Evolutionary conservation across 1,140 invertebrate genomes (phyloP), one percentile per base, ranked within the genome.

Genomic region (Lordiphosa mommai): DNA sequence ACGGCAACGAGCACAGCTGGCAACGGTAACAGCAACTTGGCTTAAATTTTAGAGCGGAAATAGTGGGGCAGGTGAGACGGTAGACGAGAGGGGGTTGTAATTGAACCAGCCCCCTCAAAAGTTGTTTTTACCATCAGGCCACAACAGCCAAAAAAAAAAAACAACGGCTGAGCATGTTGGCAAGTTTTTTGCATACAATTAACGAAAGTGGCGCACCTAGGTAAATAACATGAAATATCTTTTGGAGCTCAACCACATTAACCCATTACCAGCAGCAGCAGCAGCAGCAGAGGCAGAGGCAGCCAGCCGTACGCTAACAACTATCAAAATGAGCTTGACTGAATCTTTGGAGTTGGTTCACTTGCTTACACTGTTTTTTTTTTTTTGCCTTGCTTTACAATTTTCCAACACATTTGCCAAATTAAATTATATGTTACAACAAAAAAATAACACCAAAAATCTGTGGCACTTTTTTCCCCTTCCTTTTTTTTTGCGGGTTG

Each of bases 161-260:
- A 58, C 9, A 33, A 20, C 10, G 40, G n/a, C 40, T 40, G 51
- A 43, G 66, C 57, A 58, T 70, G 77, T 76, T 74, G 70, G 77
- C 77, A 84, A 74, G 61, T 82, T 82, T 84, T 84, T 84, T 82
- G 76, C 76, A 82, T 82, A 82, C 76, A 82, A 82, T 82, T 82
- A 82, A 84, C 76, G 77, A 84, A 73, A 84, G 72, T 76, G 76
- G 74, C 74, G 73, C 72, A 73, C 67, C 74, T 73, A 65, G 70
- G 70, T 61, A 73, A 72, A 72, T 68, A 79, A 64, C 64, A 74
- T 65, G 53, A 61, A 50, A 72, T 60, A 72, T 66, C 51, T 29
- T 40, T 40, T 53, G 46, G 58, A 57, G 66, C 56, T 76, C 61
- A 82, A 76, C 71, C 76, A 60, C 76, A 84, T 82, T 82, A 82